phyloP scores from a whole-genome alignment of 2,113 vertebrate genomes.

The Xenotilapia longispinis region DNA sequence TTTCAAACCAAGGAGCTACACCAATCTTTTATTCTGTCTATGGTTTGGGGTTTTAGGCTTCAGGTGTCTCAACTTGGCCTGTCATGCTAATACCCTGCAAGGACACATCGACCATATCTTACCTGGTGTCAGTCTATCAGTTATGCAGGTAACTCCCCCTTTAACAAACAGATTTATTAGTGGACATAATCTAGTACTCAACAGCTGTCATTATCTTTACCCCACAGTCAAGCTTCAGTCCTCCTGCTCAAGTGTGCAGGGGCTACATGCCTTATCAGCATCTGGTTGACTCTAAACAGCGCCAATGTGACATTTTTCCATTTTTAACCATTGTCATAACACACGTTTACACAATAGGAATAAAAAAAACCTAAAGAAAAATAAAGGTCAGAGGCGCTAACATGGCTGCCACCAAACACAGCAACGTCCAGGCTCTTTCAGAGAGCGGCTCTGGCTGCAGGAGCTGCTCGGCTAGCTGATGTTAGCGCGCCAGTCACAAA shows the following conservation, averaged over 20 bases:
- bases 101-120: neutral
- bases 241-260: neutral
- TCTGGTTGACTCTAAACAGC: neutral
- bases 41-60: neutral
- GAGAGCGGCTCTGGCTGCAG: conserved; percentile 6
- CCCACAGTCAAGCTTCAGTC: neutral
- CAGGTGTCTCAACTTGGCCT: neutral
- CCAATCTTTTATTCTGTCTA: neutral
- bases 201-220: neutral
- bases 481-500: conserved; percentile 1
- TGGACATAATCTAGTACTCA: neutral
- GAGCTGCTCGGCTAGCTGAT: conserved; percentile 31
- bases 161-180: neutral
- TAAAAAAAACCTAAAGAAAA: fast-evolving
- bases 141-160: neutral
- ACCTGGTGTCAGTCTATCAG: neutral
- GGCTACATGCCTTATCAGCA: neutral
- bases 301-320: neutral
- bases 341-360: neutral
- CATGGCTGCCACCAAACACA: conserved; percentile 26
- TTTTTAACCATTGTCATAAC: neutral
- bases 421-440: neutral
- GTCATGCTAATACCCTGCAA: neutral
- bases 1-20: neutral
- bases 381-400: neutral